A percentile compares a stretch with the other conserved stretches of the same genome.
These are phyloP conservation scores for Patiria miniata DNA, from an alignment of 35 echinoderm and acorn worm species.

Conservation along the genomic window DNA sequence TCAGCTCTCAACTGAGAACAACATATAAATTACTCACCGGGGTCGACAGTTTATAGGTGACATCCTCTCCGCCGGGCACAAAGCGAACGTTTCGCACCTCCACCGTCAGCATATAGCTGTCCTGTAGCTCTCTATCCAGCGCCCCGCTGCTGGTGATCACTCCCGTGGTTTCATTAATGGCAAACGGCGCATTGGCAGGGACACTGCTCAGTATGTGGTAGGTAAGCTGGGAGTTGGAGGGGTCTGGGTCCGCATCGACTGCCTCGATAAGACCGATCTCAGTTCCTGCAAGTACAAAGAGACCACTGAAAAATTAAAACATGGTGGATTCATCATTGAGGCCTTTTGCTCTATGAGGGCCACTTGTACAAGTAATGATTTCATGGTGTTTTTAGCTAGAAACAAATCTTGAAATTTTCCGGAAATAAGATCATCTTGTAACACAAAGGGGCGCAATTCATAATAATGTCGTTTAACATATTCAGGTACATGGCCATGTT, in stretches of 20 bases:
- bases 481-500: too few species aligned
- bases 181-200: conserved; percentile 39
- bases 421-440: too few species aligned
- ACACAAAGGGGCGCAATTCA: too few species aligned
- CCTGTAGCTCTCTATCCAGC: conserved; percentile 63
- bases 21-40: conserved; percentile 39
- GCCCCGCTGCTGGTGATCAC: conserved; percentile 40
- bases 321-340: too few species aligned
- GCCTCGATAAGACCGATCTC: conserved; percentile 49
- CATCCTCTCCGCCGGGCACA: neutral
- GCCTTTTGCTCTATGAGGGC: too few species aligned
- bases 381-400: neutral
- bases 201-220: conserved; percentile 58
- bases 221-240: conserved; percentile 54
- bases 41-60: conserved; percentile 20
- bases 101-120: conserved; percentile 56
- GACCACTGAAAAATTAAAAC: too few species aligned
- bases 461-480: too few species aligned
- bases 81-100: conserved; percentile 51
- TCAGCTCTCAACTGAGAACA: too few species aligned
- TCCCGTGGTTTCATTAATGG: conserved; percentile 56
- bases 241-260: conserved; percentile 54
- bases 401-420: neutral
- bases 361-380: neutral
- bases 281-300: conserved; percentile 27